Evolutionary conservation across 2,888 invertebrate genomes (phyloP).

Genomic region (Callosobruchus maculatus): DNA sequence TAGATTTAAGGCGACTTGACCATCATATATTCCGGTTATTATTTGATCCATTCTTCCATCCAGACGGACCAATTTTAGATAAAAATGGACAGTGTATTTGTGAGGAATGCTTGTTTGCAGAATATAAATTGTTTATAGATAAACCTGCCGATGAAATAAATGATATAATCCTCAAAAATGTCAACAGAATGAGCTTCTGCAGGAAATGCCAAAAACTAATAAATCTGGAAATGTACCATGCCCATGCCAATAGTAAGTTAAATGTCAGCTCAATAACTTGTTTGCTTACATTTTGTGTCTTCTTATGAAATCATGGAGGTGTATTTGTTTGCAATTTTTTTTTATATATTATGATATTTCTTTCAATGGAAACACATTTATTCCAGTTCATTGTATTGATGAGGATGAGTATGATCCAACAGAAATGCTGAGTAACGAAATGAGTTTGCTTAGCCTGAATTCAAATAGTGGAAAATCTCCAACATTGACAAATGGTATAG

Average conservation of each 20-base stretch:
- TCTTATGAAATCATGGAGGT: too few species aligned
- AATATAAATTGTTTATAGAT: slow-evolving; percentile 33
- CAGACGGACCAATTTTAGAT: slow-evolving; percentile 38
- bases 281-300: too few species aligned
- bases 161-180: slow-evolving; percentile 18
- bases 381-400: background rate
- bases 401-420: slow-evolving; percentile 1
- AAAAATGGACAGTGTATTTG: slow-evolving; percentile 42
- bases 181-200: slow-evolving; percentile 22
- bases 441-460: slow-evolving; percentile 2
- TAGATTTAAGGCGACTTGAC: slow-evolving; percentile 36
- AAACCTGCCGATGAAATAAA: slow-evolving; percentile 20
- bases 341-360: too few species aligned
- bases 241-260: slow-evolving; percentile 31
- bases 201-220: slow-evolving; percentile 26
- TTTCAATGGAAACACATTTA: background rate
- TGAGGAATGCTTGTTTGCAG: slow-evolving; percentile 42
- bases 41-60: slow-evolving; percentile 33
- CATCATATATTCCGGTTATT: slow-evolving; percentile 39
- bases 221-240: slow-evolving; percentile 31
- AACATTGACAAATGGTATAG: background rate
- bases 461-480: background rate
- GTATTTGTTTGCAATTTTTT: too few species aligned
- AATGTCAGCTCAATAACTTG: background rate
- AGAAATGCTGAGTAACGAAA: slow-evolving; percentile 14